Evolutionary conservation across 2,888 invertebrate species (phyloP), one percentile per base, ranked within the genome.

Genomic region (Acrobasis suavella): DNA sequence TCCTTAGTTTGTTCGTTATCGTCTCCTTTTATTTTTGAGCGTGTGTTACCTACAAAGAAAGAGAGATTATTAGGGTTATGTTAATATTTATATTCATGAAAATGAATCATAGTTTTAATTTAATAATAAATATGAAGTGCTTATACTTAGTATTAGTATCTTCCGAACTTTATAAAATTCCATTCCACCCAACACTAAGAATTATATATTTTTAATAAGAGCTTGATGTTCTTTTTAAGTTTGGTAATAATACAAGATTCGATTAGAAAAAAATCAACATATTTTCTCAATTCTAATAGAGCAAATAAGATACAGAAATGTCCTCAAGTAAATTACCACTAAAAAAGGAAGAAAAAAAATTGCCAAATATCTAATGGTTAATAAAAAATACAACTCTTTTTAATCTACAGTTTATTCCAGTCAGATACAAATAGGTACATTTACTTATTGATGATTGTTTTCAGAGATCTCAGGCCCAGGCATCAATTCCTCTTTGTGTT

Each of bases 31-130:
- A 69, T 63, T 61, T 69, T 65, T 55, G 68, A 63, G 55, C 69
- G 70, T 64, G 63, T 65, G 63, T 67, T 60, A 70, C 69, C 72
- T 67, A 72, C 62, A 62, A 72, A 69, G 59, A 75, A 67, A 67
- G 63, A 72, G 66, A 72, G 67, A 49, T 37, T 65, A 65, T 70
- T 63, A 54, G 66, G 14, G 1, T 14, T 12, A 42, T 12, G 42
- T 42, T 42, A 0, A 42, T 10, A 42, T 14, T 14, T 42, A 42
- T 42, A 42, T 42, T 42, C 2, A 12, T 42, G 9, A 12, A 42
- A 42, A 42, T 12, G 7, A 42, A 12, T 14, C 14, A 42, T 2
- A 42, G 10, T 39, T 5, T 39, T 10, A 2, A 39, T 39, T 42
- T 42, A 42, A 12, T 42, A 12, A 12, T 32, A 2, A 7, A 32